Base-by-base conservation (phyloP, 2,888 invertebrate genomes). In the Scaptomyza caliginosa region DNA sequence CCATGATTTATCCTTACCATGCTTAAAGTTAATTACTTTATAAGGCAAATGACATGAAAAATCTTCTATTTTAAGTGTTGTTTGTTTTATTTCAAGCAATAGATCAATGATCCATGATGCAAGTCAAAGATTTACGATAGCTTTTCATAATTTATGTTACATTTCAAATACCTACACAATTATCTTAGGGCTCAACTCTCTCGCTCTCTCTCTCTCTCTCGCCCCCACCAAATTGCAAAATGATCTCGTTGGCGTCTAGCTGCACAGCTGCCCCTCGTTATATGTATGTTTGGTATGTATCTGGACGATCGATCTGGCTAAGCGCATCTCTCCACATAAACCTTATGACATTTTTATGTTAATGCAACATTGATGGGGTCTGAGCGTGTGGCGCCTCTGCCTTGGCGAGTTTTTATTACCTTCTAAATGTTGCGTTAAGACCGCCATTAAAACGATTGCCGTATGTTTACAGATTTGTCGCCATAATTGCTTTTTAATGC, bases 391-490 rank as follows among this genome's bases (percentile, higher is more conserved):
- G 77, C 69, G 45, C 38, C 67, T 34, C 34, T 16, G 59, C 64
- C 67, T 13, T 60, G 77, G 65, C 68, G 57, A 68, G 87, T 60
- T 84, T 86, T 88, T 86, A 86, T 86, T 86, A 74, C 71, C 84
- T 77, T 75, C 76, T 82, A 81, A 85, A 88, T 88, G 86, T 83
- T 81, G 78, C 84, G 76, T 74, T 88, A 88, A 87, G 84, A 88
- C 88, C 82, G 80, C 88, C 81, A 88, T 86, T 86, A 79, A 83
- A 77, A 77, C 82, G 74, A 77, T 82, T 72, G 82, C 84, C 84
- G 84, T 82, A 83, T 88, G 88, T 88, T 89, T 88, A 89, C 88
- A 87, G 88, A 83, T 87, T 88, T 88, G 89, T 89, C 86, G 88
- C 78, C 77, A 86, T 89, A 88, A 89, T 88, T 88, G 88, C 88